Percentiles rank a stretch among this genome's conserved stretches.
These are phyloP conservation scores for Hypsibius dujardini DNA, from an alignment of 1,140 invertebrate genomes.

Conservation along the genomic window DNA sequence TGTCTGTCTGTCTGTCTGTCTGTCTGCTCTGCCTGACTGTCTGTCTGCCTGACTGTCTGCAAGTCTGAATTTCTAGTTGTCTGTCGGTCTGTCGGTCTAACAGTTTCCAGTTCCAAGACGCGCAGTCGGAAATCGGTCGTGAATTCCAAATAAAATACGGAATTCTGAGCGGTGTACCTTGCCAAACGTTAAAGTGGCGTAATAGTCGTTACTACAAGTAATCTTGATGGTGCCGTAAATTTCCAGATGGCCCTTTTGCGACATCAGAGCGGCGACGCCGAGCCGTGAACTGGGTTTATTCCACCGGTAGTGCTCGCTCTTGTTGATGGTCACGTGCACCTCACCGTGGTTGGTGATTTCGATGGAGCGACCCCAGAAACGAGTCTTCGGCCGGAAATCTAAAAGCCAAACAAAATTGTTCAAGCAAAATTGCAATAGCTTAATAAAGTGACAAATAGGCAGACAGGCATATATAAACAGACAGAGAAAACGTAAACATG, in stretches of 20 bases:
- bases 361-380: conserved; percentile 79
- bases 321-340: conserved; percentile 20
- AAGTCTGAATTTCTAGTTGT: too few relatives aligned
- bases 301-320: conserved; percentile 52
- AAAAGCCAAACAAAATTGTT: conserved; percentile 31
- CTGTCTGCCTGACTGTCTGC: too few relatives aligned
- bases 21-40: too few relatives aligned
- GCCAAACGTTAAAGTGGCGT: conserved; percentile 46
- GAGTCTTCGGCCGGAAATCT: conserved; percentile 59
- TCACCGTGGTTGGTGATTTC: conserved; percentile 48
- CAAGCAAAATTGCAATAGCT: conserved; percentile 22
- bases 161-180: conserved; percentile 40
- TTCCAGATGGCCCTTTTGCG: conserved; percentile 63
- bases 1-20: too few relatives aligned
- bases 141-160: too few relatives aligned
- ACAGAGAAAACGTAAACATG: too few relatives aligned
- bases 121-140: too few relatives aligned
- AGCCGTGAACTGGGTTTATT: conserved; percentile 71
- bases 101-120: too few relatives aligned
- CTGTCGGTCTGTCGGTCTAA: too few relatives aligned
- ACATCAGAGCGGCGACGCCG: conserved; percentile 56
- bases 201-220: conserved; percentile 41
- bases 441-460: too few relatives aligned
- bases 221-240: conserved; percentile 42
- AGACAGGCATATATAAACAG: too few relatives aligned